phyloP scores from a whole-genome alignment of 1,140 invertebrate species.

The Orchesella cincta region DNA sequence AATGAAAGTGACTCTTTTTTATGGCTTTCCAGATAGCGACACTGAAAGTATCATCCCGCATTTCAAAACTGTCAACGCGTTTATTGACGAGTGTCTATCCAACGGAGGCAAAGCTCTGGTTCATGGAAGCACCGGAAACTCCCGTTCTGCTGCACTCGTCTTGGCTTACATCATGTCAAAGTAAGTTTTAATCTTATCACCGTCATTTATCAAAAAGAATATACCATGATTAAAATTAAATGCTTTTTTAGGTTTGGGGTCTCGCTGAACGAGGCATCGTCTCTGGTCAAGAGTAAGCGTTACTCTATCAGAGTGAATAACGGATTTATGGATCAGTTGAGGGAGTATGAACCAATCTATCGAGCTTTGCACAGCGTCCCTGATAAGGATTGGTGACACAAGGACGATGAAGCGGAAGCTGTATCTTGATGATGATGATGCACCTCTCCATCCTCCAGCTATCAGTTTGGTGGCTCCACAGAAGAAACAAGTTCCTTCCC shows the following conservation, averaged over 20 bases:
- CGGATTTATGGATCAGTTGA: conserved; percentile 68
- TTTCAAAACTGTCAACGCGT: conserved; percentile 64
- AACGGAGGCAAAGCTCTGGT: conserved; percentile 66
- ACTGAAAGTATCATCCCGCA: conserved; percentile 72
- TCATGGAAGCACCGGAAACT: conserved; percentile 75
- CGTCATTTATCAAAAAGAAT: neutral
- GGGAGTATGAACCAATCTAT: conserved; percentile 68
- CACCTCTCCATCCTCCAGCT: too few species aligned
- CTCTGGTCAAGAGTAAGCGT: conserved; percentile 65
- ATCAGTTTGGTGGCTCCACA: too few species aligned
- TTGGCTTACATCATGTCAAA: conserved; percentile 74
- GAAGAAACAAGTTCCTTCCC: too few species aligned
- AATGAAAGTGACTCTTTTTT: neutral
- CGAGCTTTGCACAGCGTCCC: conserved; percentile 23
- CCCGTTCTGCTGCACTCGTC: conserved; percentile 70
- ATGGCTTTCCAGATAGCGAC: conserved; percentile 65
- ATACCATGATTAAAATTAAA: neutral
- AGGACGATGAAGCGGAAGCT: neutral
- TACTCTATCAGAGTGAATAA: conserved; percentile 72
- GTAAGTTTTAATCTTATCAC: conserved; percentile 55
- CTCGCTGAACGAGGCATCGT: conserved; percentile 59
- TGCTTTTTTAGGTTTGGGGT: conserved; percentile 27
- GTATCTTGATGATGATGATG: neutral
- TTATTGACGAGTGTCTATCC: conserved; percentile 66
- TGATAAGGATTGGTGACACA: too few species aligned